Evolutionary conservation across 2,797 vertebrate species (phyloP), one percentile per base, ranked within the genome.

Genomic region (Alcedo quadribrachys): DNA sequence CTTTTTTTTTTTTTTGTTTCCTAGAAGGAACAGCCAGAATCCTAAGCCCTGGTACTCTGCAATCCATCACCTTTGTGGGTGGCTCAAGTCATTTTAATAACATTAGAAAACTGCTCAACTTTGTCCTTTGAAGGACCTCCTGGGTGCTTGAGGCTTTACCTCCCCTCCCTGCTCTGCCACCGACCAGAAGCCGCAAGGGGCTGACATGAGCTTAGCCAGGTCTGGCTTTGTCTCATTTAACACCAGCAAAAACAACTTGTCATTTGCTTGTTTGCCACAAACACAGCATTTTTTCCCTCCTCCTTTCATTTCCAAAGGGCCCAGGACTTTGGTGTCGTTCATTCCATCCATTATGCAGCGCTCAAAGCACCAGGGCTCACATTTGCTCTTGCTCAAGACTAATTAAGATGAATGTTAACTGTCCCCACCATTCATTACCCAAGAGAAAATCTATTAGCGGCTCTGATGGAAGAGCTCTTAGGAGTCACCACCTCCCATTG

Each of bases 401-500:
- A 94, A 94, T 89, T 69, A 91, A 96, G 92, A 94, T 92, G 87
- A 82, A 94, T 94, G 83, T 81, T 70, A 79, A 89, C 87, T 60
- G 85, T 95, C 94, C 91, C 71, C 82, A 60, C 74, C 0, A 4
- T 60, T 94, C 91, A 89, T 80, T 87, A 89, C 77, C 80, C 77
- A 42, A 53, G 67, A 89, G 66, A 77, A 77, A 63, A 91, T 12
- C 32, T 57, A 87, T 69, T 82, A 83, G 66, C 3, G 0, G 40
- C 53, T 68, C 85, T 40, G 42, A 82, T 22, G 20, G 71, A 81
- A 69, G 24, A 2, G 2, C 25, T 63, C 42, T n/a, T 30, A 22
- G 33, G 78, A 43, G 62, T 65, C 5, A 6, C 20, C 68, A 30
- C 75, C 28, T 54, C 80, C 54, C 16, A 16, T 32, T 27, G 66